Base-by-base conservation (phyloP, 2,888 invertebrate species). In the Tinea semifulvella region DNA sequence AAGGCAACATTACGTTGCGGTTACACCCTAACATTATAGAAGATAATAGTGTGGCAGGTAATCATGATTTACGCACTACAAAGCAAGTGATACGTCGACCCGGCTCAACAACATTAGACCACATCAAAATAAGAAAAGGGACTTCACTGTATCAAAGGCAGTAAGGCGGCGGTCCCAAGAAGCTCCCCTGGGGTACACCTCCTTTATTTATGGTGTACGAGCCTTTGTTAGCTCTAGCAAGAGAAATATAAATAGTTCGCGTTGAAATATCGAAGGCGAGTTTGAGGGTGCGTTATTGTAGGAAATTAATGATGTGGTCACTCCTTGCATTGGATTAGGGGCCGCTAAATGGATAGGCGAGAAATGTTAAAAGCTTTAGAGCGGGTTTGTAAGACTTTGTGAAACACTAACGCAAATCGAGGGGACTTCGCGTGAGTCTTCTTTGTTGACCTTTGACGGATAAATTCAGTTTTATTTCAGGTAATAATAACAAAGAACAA, bases 291-390 rank as follows among this genome's bases (percentile, higher is more conserved):
- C 61, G 65, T 71, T 73, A 73, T 74, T 68, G 76, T 70, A 61
- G 66, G 64, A 69, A 79, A 80, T 79, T 79, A 79, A 80, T 80
- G 80, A 77, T 68, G 72, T 76, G 79, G 79, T 79, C 79, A 79
- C 68, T 53, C 67, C 66, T 68, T 54, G 63, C 61, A 76, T 77
- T 74, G 72, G 71, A 73, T 76, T 73, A 73, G 67, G 74, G 61
- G 53, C 53, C 58, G 55, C 56, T 54, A 57, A 59, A 61, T 57
- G 55, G 59, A 58, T 57, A 55, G 54, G 62, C 52, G 68, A 58
- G 64, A 69, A 67, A 69, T 63, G 67, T 61, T 76, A 74, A 77
- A 74, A 77, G 71, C 69, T 64, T 68, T 61, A 62, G 14, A 61
- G 64, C 59, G 65, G 65, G 65, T 64, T 65, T 70, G 61, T 64